Base-by-base conservation (phyloP, 2,113 vertebrate species). In the Archilochus colubris region DNA sequence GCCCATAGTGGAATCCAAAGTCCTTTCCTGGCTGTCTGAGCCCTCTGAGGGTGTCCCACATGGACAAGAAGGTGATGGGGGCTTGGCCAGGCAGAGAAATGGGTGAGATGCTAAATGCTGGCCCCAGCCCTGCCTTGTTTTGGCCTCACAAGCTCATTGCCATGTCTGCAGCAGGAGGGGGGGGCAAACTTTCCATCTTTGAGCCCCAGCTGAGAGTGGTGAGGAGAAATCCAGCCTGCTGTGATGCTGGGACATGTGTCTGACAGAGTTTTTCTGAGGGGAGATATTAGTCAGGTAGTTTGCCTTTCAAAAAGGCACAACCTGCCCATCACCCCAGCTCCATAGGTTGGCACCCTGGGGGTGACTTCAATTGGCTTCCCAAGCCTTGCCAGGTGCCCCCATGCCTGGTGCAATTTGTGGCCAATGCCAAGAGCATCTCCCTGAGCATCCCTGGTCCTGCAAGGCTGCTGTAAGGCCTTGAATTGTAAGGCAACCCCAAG, bases 391-490 rank as follows among this genome's bases (percentile, higher is more conserved):
- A 4, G 38, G 16, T 40, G 25, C 55, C 40, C 78, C 33, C 6
- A 5, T 3, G 6, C 17, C 44, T 31, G 36, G 19, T 40, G 40
- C 40, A 40, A 40, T 40, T 40, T 40, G 40, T 40, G 12, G 40
- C 11, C 40, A 2, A 40, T 11, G 20, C 38, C 67, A 48, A 8
- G 46, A 48, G 19, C 36, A 48, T 21, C 46, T 48, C 46, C 21
- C 46, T 10, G 21, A 48, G 46, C 46, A 48, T 48, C 46, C 20
- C 46, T 48, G 46, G 19, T 48, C 19, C 46, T 21, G 21, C 10
- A 48, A 10, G 19, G 46, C 77, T 57, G 73, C 86, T 87, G 75
- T 94, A 94, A 94, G 82, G 82, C 68, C 75, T 76, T 63, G 58
- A 83, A 80, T 61, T 14, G 23, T 24, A 76, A 89, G 63, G 63